phyloP scores from a whole-genome alignment of 1,140 invertebrate genomes.

The Melitaea cinxia region DNA sequence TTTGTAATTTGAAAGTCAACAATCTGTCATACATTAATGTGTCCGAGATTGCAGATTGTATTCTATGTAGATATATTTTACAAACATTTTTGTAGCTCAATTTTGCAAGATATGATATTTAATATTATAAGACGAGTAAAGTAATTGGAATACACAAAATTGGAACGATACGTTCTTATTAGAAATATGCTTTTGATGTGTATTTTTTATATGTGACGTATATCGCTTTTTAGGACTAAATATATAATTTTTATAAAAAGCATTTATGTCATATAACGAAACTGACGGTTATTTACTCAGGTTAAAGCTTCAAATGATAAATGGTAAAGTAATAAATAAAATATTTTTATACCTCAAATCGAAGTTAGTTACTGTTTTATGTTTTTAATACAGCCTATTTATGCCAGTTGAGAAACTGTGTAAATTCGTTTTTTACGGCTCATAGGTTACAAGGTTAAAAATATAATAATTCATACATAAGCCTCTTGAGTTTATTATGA shows the following conservation, averaged over 20 bases:
- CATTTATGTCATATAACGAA: no score
- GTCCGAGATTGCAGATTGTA: slow-evolving; percentile 37
- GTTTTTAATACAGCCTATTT: background rate
- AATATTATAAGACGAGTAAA: background rate
- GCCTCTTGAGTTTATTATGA: slow-evolving; percentile 23
- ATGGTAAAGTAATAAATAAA: no score
- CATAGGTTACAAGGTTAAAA: slow-evolving; percentile 12
- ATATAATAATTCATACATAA: slow-evolving; percentile 7
- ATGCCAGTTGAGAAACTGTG: background rate
- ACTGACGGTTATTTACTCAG: no score
- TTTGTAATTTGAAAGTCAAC: slow-evolving; percentile 27
- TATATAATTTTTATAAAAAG: no score
- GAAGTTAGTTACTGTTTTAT: background rate
- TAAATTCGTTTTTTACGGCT: background rate
- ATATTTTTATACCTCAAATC: no score
- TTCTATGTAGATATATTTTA: slow-evolving; percentile 30
- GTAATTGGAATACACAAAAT: background rate
- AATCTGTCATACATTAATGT: slow-evolving; percentile 30
- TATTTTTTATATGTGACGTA: no score
- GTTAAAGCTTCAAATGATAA: no score
- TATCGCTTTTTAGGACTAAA: no score
- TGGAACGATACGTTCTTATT: no score
- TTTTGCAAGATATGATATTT: background rate
- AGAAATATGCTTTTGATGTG: no score
- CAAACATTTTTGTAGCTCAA: background rate